These are phyloP conservation scores for Drosophila melanogaster DNA, from an alignment of 1,140 invertebrate genomes.

Conservation along the genomic window Release_6_plus_ISO1_MT NT_033777.3:13083001-13083500, in stretches of 20 bases:
- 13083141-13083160: no score
- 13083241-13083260: no score
- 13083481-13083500: conserved; percentile 16
- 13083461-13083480: conserved; percentile 60
- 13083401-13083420: conserved; percentile 33
- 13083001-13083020: not conserved
- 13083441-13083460: conserved; percentile 72
- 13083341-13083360: not conserved
- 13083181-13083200: no score
- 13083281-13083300: conserved; percentile 6
- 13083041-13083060: not conserved
- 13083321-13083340: not conserved
- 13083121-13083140: no score
- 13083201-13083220: no score
- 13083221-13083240: no score
- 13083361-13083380: conserved; percentile 26
- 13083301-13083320: not conserved
- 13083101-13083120: no score
- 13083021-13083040: not conserved
- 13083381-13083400: conserved; percentile 46
- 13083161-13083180: no score
- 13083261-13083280: not conserved
- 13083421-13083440: conserved; percentile 44
- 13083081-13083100: no score
- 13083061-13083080: no score